A percentile compares a stretch with the other conserved stretches of the same genome.
phyloP scores from a whole-genome alignment of 2,113 vertebrate species.

The Rhombomys opimus region DNA sequence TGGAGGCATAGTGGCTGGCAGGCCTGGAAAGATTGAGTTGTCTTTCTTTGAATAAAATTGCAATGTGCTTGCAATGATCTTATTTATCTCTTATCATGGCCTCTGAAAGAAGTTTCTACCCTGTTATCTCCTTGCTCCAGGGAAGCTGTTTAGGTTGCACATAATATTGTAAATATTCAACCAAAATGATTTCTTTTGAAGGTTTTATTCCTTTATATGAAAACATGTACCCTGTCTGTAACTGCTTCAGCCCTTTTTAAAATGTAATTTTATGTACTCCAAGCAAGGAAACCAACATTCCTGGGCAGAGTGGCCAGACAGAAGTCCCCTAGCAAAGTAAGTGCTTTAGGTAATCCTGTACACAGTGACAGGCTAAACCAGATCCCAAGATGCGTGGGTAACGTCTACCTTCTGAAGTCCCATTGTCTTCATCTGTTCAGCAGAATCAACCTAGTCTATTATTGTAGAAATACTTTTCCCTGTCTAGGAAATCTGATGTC shows the following conservation, averaged over 20 bases:
- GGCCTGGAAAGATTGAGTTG: no score
- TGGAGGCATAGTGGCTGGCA: neutral
- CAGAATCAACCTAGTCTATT: neutral
- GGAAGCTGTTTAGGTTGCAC: neutral
- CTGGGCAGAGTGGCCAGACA: neutral
- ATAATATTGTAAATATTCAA: conserved; percentile 5
- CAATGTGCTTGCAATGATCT: neutral
- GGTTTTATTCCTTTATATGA: conserved; percentile 11
- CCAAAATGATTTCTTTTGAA: conserved; percentile 6
- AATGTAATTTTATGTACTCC: neutral
- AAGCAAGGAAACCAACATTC: conserved; percentile 14
- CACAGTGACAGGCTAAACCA: neutral
- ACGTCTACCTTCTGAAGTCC: neutral
- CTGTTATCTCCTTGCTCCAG: neutral
- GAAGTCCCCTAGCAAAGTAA: conserved; percentile 13
- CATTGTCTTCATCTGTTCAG: neutral
- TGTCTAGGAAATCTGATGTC: neutral
- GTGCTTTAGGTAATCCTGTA: neutral
- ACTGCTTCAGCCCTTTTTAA: conserved; percentile 1
- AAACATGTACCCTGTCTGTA: neutral
- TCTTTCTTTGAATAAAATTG: neutral
- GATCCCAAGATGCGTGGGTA: no score
- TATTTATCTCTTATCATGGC: neutral
- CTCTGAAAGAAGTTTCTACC: neutral
- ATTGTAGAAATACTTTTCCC: neutral